Conservation (phyloP, 2,113 vertebrate genomes). For the Stictonetta naevosa region DNA sequence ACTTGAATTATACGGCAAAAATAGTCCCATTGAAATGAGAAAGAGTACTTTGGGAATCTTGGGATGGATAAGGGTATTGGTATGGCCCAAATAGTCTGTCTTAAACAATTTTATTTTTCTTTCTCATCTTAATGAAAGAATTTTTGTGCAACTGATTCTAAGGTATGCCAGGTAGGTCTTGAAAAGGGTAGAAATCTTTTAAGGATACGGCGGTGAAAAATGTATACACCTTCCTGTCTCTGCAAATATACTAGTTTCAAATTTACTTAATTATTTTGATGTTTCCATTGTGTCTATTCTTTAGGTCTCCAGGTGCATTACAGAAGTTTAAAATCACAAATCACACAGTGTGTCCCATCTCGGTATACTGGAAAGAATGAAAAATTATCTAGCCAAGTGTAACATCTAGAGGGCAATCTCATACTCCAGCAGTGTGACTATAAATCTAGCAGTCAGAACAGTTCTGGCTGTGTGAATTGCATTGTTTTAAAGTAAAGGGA, state of each 20-base stretch:
- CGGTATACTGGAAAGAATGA: not conserved
- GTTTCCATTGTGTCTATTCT: not conserved
- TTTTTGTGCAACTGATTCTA: not conserved
- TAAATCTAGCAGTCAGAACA: constrained; percentile 17
- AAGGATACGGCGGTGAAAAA: not conserved
- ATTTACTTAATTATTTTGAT: not conserved
- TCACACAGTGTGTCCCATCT: not conserved
- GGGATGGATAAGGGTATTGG: not conserved
- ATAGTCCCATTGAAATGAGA: not conserved
- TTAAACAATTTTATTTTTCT: not conserved
- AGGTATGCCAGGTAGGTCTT: not conserved
- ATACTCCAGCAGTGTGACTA: not conserved
- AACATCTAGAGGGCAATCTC: constrained; percentile 63
- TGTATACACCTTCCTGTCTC: not conserved
- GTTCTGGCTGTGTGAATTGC: constrained; percentile 1
- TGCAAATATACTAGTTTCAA: not conserved
- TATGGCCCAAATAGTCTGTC: not conserved
- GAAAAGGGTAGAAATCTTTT: not conserved
- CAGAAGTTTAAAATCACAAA: constrained; percentile 9
- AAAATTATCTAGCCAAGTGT: constrained; percentile 15
- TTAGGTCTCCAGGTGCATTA: not conserved
- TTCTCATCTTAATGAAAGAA: not conserved
- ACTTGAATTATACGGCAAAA: not conserved
- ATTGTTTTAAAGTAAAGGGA: not conserved
- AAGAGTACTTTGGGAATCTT: not conserved